Percentiles rank a stretch among this genome's conserved stretches.
Evolutionary conservation across 2,888 invertebrate species (phyloP).

Genomic region (Sesia bembeciformis): DNA sequence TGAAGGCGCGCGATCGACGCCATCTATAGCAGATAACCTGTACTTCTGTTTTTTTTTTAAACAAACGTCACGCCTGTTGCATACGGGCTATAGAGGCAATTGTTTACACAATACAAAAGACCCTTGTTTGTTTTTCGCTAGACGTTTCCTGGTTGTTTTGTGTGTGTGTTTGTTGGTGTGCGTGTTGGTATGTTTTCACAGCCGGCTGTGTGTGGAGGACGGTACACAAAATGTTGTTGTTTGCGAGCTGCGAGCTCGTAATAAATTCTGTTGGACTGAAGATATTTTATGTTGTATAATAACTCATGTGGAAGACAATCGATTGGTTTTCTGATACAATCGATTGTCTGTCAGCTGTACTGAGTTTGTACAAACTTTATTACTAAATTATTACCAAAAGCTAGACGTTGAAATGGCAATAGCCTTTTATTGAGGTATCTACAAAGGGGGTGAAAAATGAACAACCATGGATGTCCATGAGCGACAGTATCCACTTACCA

Average conservation of each 20-base stretch:
- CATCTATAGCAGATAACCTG: slow-evolving; percentile 52
- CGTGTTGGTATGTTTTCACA: slow-evolving; percentile 60
- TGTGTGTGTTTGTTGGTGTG: slow-evolving; percentile 40
- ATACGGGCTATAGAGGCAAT: slow-evolving; percentile 51
- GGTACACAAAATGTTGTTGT: slow-evolving; percentile 69
- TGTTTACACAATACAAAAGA: slow-evolving; percentile 74
- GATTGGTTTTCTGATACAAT: background rate
- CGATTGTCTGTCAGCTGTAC: background rate
- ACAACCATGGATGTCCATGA: background rate
- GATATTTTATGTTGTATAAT: background rate
- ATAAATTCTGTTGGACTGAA: slow-evolving; percentile 42
- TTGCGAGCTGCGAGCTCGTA: slow-evolving; percentile 49
- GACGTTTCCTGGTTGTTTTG: slow-evolving; percentile 75
- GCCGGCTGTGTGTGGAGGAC: slow-evolving; percentile 55
- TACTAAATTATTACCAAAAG: too few species aligned
- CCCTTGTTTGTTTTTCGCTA: slow-evolving; percentile 75
- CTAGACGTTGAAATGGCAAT: too few species aligned
- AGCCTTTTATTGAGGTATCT: too few species aligned
- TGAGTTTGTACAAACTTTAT: too few species aligned
- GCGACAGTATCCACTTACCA: background rate
- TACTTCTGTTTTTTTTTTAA: slow-evolving; percentile 38
- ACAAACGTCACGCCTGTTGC: slow-evolving; percentile 68
- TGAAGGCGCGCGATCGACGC: slow-evolving; percentile 14
- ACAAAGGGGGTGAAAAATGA: too few species aligned
- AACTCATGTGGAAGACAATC: background rate